Evolutionary conservation across 2,888 invertebrate species (phyloP), one percentile per base, ranked within the genome.

Genomic region (Calliphora vomitoria): DNA sequence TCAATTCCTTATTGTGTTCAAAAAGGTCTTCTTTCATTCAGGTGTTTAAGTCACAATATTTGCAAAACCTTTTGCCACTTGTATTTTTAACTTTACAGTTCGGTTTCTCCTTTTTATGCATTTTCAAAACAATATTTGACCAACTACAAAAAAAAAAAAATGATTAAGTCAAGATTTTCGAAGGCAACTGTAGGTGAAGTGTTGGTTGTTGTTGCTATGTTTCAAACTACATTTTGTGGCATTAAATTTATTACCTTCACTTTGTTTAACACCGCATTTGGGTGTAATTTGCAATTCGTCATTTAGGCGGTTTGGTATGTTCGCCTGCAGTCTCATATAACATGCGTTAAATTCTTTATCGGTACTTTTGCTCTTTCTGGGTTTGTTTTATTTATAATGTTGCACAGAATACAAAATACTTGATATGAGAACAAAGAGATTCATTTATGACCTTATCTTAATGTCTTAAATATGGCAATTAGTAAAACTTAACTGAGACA

Each of bases 241-340:
- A 69, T 64, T 62, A 69, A 80, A 85, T 85, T 85, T 85, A 85
- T 85, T 85, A 71, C 85, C 85, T 75, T 62, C 85, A 75, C 85
- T 85, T 85, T 85, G 80, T 85, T 85, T 85, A 81, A 85, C 85
- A 85, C 85, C 80, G 85, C 85, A 71, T 80, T 78, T 74, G 85
- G 88, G 82, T 88, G 83, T 89, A 88, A 89, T 89, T 89, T 89
- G 86, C 88, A 88, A 89, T 89, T 88, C 89, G 86, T 89, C 88
- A 86, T 89, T 85, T 88, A 82, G 81, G 62, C 80, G 85, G 75
- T 74, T 58, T 74, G 71, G 78, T 83, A 75, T 78, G 83, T 75
- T 50, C 31, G 83, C 80, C 69, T 76, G 75, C 25, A 71, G 71
- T 85, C 69, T 69, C 75, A 55, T 76, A 64, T 81, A 85, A 81